Conservation (phyloP, 2,113 vertebrate species). For the Anguilla japonica region DNA sequence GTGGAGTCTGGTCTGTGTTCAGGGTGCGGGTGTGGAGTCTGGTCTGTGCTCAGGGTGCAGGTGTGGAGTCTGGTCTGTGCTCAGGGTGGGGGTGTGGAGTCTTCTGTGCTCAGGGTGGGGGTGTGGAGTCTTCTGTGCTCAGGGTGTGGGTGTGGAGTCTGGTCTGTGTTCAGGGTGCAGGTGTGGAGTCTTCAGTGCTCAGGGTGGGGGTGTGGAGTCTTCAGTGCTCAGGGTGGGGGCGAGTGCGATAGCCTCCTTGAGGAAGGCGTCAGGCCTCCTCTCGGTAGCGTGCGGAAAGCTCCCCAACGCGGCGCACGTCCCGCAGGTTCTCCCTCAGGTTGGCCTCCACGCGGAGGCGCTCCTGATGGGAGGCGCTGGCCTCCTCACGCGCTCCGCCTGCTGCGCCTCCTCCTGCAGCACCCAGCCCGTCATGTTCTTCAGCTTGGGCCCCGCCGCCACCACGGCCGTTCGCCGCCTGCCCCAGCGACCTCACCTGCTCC, state of each 20-base stretch:
- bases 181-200: too few species aligned
- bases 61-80: too few species aligned
- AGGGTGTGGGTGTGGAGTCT: too few species aligned
- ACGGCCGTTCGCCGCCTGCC: constrained; percentile 55
- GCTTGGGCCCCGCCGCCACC: constrained; percentile 45
- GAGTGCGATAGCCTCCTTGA: constrained; percentile 57
- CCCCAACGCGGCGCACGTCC: constrained; percentile 59
- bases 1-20: too few species aligned
- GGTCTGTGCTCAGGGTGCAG: too few species aligned
- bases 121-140: too few species aligned
- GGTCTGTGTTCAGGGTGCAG: too few species aligned
- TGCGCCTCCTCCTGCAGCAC: constrained; percentile 55
- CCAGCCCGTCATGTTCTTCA: constrained; percentile 55
- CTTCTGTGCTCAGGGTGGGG: too few species aligned
- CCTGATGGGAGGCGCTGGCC: constrained; percentile 51
- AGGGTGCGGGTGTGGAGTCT: too few species aligned
- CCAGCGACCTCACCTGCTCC: constrained; percentile 57
- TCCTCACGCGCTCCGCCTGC: constrained; percentile 47
- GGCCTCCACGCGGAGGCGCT: constrained; percentile 48
- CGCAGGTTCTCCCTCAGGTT: constrained; percentile 64
- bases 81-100: too few species aligned
- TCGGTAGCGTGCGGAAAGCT: constrained; percentile 52
- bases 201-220: too few species aligned
- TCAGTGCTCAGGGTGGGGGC: neutral
- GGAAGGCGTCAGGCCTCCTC: constrained; percentile 53